phyloP scores from a whole-genome alignment of 2,888 invertebrate species.

The Diaprepes abbreviatus region DNA sequence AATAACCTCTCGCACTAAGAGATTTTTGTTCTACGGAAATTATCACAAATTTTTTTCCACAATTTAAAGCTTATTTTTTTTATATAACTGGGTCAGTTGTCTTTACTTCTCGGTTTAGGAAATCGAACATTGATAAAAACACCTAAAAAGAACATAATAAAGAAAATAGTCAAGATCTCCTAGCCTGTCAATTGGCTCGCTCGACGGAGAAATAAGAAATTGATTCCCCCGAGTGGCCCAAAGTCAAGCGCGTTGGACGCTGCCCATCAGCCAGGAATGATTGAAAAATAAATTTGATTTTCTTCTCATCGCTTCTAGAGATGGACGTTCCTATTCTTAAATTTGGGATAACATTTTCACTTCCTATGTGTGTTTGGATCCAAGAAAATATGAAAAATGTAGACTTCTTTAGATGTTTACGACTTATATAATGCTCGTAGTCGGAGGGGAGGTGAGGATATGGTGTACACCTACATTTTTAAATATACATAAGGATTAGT shows the following conservation, averaged over 20 bases:
- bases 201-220: conserved; percentile 38
- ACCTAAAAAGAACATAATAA: conserved; percentile 5
- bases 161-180: conserved; percentile 3
- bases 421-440: neutral
- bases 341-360: conserved; percentile 49
- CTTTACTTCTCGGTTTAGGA: too few species aligned
- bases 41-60: too few species aligned
- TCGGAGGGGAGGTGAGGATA: too few species aligned
- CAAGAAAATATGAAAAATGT: neutral
- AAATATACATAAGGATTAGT: too few species aligned
- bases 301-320: conserved; percentile 64
- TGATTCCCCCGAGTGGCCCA: conserved; percentile 45
- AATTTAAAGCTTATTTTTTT: too few species aligned
- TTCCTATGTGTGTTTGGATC: conserved; percentile 25
- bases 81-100: too few species aligned
- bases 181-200: conserved; percentile 3
- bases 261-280: conserved; percentile 67
- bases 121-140: too few species aligned
- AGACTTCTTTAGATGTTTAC: neutral
- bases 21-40: too few species aligned
- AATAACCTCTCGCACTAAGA: too few species aligned
- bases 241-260: conserved; percentile 58
- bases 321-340: conserved; percentile 54
- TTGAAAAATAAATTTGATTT: conserved; percentile 70
- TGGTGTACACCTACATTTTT: too few species aligned